Base-by-base conservation (phyloP, 2,113 vertebrate genomes). In the Orthonyx spaldingii region DNA sequence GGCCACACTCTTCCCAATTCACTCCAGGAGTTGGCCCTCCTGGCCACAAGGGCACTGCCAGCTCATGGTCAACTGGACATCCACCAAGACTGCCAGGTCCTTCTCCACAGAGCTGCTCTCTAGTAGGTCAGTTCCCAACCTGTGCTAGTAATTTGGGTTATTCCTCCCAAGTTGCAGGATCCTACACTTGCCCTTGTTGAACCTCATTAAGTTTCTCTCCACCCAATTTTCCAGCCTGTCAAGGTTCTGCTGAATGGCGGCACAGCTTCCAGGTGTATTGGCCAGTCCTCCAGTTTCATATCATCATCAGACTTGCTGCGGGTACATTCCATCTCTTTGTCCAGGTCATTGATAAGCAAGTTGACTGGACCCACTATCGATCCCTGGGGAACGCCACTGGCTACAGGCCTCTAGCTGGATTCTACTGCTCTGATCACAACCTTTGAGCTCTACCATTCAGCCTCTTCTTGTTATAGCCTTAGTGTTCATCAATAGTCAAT, bases 1-100 rank as follows among this genome's bases (percentile, higher is more conserved):
- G 46, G 13, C 24, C 39, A n/a, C 30, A 17, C 3, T n/a, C 39
- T 46, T 75, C 53, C 39, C 0, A 0, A 46, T 30, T 20, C 16
- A 30, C 2, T 7, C 13, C 33, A 46, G 53, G 28, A 60, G 19
- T 1, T 59, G 60, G 10, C 44, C 44, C 20, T 60, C 23, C 33
- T 53, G 46, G 44, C 28, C 33, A n/a, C 6, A 30, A 30, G 15
- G 44, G 32, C 33, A 30, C 23, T 52, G 37, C 28, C 0, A 2
- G 27, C 18, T 74, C 60, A 30, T 20, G 13, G 37, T 30, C 59
- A 39, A 1, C 23, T n/a, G 24, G 13, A n/a, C 33, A 52, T 44
- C 46, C 19, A 39, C 19, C 23, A 15, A 12, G 20, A 12, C 16
- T 66, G 20, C 69, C 60, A n/a, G 37, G 2, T 66, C 23, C 13